Percentiles rank a stretch among this genome's conserved stretches.
Evolutionary conservation across 2,797 vertebrate species (phyloP).

Genomic region (Oreortyx pictus): DNA sequence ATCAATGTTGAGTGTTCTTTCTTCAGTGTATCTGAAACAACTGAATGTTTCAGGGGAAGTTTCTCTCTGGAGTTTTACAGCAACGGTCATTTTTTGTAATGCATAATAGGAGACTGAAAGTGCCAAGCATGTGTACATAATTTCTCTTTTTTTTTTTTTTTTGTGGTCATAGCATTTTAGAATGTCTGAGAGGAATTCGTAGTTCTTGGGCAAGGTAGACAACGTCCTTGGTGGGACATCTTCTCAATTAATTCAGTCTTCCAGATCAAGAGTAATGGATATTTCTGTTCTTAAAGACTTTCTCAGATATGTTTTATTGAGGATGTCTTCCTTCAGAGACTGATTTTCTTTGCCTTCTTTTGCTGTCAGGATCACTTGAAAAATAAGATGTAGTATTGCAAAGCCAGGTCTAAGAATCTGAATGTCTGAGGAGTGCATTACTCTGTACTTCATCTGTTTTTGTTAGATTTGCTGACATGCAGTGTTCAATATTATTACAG

Average conservation of each 20-base stretch:
- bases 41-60: neutral
- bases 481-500: fast-evolving
- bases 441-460: neutral
- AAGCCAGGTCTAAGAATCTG: neutral
- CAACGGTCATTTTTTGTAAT: neutral
- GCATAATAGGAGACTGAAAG: neutral
- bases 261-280: neutral
- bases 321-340: neutral
- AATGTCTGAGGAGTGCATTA: neutral
- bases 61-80: neutral
- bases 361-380: neutral
- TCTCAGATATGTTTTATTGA: neutral
- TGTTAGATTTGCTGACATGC: neutral
- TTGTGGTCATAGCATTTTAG: neutral
- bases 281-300: neutral
- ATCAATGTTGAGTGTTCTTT: neutral
- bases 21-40: neutral
- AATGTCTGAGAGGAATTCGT: neutral
- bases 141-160: neutral
- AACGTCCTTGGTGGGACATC: neutral
- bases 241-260: neutral
- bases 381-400: neutral
- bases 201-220: neutral
- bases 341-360: neutral
- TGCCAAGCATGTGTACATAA: neutral